Evolutionary conservation across 2,888 invertebrate genomes (phyloP).

Genomic region (Formica aserva): DNA sequence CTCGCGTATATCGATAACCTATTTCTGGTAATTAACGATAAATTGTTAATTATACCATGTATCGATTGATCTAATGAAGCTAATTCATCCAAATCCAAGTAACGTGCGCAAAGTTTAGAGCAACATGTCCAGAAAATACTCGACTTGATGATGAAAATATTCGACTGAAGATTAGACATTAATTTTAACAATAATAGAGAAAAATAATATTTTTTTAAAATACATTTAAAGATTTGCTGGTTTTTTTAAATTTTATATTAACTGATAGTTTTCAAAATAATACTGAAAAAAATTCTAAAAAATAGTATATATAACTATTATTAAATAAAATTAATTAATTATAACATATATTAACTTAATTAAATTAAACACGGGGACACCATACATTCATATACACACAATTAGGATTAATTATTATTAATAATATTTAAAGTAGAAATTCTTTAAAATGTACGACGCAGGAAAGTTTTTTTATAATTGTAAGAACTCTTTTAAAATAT

Average conservation of each 20-base stretch:
- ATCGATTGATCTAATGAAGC: slow-evolving; percentile 36
- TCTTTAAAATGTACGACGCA: neutral
- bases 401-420: neutral
- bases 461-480: neutral
- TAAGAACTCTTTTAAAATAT: neutral
- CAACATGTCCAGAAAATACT: neutral
- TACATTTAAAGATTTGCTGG: neutral
- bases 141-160: neutral
- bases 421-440: neutral
- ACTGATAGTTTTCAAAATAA: no score
- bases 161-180: neutral
- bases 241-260: no score
- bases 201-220: neutral
- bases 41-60: slow-evolving; percentile 64
- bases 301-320: no score
- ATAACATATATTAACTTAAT: neutral
- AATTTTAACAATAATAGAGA: neutral
- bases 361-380: no score
- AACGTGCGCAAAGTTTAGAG: neutral
- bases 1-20: slow-evolving; percentile 44
- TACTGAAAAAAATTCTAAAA: no score
- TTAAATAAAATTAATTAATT: neutral
- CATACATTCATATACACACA: neutral
- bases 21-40: slow-evolving; percentile 51
- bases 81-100: slow-evolving; percentile 15